Base-by-base conservation (phyloP, 1,140 invertebrate species). In the Wiebesia pumilae region DNA sequence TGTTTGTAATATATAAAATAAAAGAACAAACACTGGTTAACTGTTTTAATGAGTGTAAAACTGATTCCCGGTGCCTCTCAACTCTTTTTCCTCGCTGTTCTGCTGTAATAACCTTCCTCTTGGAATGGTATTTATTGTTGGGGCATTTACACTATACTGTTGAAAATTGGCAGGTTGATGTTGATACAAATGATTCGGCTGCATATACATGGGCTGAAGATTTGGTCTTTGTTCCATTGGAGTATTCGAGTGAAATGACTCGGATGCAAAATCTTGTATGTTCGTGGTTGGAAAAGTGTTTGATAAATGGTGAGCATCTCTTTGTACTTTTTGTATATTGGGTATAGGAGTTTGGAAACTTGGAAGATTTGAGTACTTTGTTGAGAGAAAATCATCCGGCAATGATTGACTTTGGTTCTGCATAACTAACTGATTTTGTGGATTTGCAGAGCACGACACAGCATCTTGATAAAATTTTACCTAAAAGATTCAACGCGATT, bases 41-140 rank as follows among this genome's bases (percentile, higher is more conserved):
- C 40, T 43, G 19, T 81, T 65, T 16, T 81, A 81, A 24, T 43
- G 38, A 27, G 35, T 62, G 3, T 77, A 62, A 77, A 78, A 84
- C 33, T 84, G 71, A 84, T 43, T 43, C 19, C 33, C 21, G 43
- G 3, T 62, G 16, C 24, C 73, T 47, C 33, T 43, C 21, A 75
- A 38, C 40, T 65, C 40, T 54, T 54, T 84, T 51, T 40, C 38
- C 0, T 47, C 75, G 27, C n/a, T 79, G 12, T 30, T 79, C 67
- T 47, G 75, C 12, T 27, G n/a, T 9, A 54, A 14, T 54, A 51
- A n/a, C 10, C 21, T 14, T 69, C 43, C 43, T 69, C 47, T 75
- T n/a, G 51, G 35, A n/a, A 51, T 35, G 6, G 16, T 12, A 21
- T 83, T 75, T 43, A 24, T 24, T 65, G 33, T 12, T 35, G n/a